Evolutionary conservation across 2,888 invertebrate species (phyloP).

Genomic region (Xylota sylvarum): DNA sequence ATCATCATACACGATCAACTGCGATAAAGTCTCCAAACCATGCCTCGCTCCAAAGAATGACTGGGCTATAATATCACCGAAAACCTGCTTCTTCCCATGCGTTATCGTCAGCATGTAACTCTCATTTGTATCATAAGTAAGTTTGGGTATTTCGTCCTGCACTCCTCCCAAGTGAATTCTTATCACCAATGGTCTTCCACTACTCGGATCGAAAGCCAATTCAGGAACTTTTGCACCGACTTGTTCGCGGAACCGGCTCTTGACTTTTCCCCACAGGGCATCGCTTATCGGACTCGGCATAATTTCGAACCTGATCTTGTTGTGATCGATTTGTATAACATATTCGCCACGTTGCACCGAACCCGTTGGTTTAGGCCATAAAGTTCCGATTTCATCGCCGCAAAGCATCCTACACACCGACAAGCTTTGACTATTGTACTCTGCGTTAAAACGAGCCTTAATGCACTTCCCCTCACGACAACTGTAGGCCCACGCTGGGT

Average conservation of each 20-base stretch:
- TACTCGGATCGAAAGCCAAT: slow-evolving; percentile 73
- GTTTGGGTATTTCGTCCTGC: slow-evolving; percentile 44
- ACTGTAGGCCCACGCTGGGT: slow-evolving; percentile 72
- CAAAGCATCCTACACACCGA: slow-evolving; percentile 84
- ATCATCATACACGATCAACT: slow-evolving; percentile 79
- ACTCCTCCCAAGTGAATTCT: slow-evolving; percentile 80
- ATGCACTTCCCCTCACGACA: slow-evolving; percentile 75
- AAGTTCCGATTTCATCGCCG: slow-evolving; percentile 83
- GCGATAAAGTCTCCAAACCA: slow-evolving; percentile 86
- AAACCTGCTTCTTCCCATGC: slow-evolving; percentile 82
- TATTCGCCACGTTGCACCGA: slow-evolving; percentile 78
- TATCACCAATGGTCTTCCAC: slow-evolving; percentile 82
- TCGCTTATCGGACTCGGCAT: slow-evolving; percentile 74
- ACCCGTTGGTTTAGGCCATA: slow-evolving; percentile 83
- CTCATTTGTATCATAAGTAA: slow-evolving; percentile 85
- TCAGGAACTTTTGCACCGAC: slow-evolving; percentile 78
- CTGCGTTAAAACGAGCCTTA: slow-evolving; percentile 72
- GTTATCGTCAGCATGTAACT: slow-evolving; percentile 81
- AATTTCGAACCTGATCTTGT: slow-evolving; percentile 80
- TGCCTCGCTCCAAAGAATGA: slow-evolving; percentile 87
- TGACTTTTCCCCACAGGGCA: slow-evolving; percentile 74
- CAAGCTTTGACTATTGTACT: slow-evolving; percentile 78
- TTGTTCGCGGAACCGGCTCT: slow-evolving; percentile 81
- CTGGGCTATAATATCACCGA: slow-evolving; percentile 85
- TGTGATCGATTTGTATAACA: slow-evolving; percentile 82